Percentiles rank a stretch among this genome's conserved stretches.
phyloP scores from a whole-genome alignment of 2,113 vertebrate genomes.

The Prolemur simus region DNA sequence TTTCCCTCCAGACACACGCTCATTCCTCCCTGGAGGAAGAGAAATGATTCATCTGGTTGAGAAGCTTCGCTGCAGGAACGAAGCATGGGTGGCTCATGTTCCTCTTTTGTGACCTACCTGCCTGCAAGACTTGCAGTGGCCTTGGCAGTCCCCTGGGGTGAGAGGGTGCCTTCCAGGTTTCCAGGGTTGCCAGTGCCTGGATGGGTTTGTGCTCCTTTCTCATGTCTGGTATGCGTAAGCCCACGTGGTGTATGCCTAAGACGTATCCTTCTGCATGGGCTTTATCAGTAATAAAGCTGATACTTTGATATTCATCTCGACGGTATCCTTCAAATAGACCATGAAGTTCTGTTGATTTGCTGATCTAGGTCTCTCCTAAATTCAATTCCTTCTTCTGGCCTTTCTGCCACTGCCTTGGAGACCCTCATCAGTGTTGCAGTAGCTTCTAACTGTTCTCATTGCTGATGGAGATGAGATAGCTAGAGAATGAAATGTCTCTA shows the following conservation, averaged over 20 bases:
- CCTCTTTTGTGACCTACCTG: background rate
- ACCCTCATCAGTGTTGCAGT: background rate
- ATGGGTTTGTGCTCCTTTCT: background rate
- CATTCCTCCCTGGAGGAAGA: background rate
- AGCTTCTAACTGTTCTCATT: background rate
- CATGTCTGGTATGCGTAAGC: background rate
- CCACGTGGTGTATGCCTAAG: background rate
- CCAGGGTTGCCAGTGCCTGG: background rate
- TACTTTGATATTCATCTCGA: background rate
- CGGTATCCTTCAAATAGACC: background rate
- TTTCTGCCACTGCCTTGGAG: background rate
- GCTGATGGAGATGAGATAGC: background rate
- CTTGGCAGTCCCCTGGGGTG: rapidly evolving
- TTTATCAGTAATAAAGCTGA: background rate
- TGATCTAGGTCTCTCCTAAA: background rate
- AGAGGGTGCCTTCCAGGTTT: background rate
- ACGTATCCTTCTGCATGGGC: background rate
- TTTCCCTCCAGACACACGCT: background rate
- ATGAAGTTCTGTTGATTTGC: background rate
- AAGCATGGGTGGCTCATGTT: background rate
- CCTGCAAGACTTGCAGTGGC: background rate
- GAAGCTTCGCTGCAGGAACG: background rate
- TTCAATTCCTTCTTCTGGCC: background rate
- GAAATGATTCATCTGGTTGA: background rate
- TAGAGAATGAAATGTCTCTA: background rate